Evolutionary conservation across 1,140 invertebrate species (phyloP), one percentile per base, ranked within the genome.

Genomic region (Delia radicum): DNA sequence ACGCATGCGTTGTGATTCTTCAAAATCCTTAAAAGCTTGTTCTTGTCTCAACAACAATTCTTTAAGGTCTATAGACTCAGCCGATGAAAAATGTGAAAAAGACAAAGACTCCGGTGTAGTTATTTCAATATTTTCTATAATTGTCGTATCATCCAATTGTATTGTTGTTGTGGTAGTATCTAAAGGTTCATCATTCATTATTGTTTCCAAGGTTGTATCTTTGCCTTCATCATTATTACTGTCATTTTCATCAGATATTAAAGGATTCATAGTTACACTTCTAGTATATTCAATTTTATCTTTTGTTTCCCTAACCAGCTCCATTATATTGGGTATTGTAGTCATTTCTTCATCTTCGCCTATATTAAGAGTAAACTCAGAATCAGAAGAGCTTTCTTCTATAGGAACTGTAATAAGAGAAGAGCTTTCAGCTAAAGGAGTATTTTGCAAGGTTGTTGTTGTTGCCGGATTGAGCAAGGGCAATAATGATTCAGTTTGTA

Each of bases 401-500:
- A 21, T 0, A 8, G 48, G 21, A 21, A 55, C 8, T 21, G 48
- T 55, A 7, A 18, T 55, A 8, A 21, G 21, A 8, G 48, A 55
- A 48, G 46, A 48, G 18, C 6, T 48, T 5, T 48, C n/a, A 4
- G 46, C 24, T 73, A 42, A 21, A 18, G 21, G 4, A 37, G 15
- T 15, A 18, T 21, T n/a, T 55, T 55, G 48, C 10, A 55, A 55
- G 18, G 37, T 48, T 0, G 31, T 42, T 3, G 61, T 33, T 10
- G 62, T 55, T 0, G 61, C 24, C 7, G 67, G 61, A 12, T 42
- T 29, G 12, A 67, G 77, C n/a, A 69, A 21, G 3, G 81, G 82
- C 79, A 81, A 67, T 77, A 84, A 80, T 63, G 80, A 78, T 79
- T 84, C 82, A 77, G 77, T 81, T 81, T 82, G 84, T 78, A 84